These are phyloP conservation scores for Molossus alvarezi DNA, from an alignment of 2,797 vertebrate genomes.

Conservation along the genomic window DNA sequence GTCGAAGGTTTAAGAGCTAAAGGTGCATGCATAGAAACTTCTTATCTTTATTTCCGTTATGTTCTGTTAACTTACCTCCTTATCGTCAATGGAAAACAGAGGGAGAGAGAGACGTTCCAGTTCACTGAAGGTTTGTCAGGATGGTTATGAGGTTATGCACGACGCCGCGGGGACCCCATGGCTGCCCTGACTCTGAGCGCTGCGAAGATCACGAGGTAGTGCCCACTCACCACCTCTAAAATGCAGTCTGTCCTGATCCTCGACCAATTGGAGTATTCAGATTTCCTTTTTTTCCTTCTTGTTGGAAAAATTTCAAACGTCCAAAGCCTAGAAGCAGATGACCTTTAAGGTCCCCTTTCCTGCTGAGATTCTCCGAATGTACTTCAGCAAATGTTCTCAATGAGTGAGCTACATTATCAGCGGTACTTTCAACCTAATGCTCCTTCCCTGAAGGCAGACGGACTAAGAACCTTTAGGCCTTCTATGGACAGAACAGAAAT, in stretches of 20 bases:
- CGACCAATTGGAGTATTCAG: background rate
- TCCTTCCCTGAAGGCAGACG: constrained; percentile 48
- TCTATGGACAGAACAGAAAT: constrained; percentile 77
- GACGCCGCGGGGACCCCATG: background rate
- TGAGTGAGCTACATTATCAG: background rate
- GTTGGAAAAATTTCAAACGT: constrained; percentile 64
- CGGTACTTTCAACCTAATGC: background rate
- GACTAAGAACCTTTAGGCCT: constrained; percentile 62
- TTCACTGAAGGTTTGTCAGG: background rate
- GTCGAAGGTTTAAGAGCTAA: background rate
- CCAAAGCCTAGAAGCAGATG: background rate
- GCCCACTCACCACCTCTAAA: background rate
- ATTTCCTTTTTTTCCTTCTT: constrained; percentile 55
- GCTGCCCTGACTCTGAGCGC: background rate
- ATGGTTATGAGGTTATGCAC: background rate
- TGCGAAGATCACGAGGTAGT: background rate
- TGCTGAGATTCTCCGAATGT: constrained; percentile 42
- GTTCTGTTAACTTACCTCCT: background rate
- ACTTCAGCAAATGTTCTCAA: background rate
- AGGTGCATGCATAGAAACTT: background rate
- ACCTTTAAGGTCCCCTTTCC: constrained; percentile 27
- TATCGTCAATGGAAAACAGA: background rate
- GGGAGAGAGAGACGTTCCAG: background rate
- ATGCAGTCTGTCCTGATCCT: constrained; percentile 37
- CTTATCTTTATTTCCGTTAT: constrained; percentile 44